Base-by-base conservation (phyloP, 35 echinoderm and acorn worm species). In the Heliocidaris tuberculata region DNA sequence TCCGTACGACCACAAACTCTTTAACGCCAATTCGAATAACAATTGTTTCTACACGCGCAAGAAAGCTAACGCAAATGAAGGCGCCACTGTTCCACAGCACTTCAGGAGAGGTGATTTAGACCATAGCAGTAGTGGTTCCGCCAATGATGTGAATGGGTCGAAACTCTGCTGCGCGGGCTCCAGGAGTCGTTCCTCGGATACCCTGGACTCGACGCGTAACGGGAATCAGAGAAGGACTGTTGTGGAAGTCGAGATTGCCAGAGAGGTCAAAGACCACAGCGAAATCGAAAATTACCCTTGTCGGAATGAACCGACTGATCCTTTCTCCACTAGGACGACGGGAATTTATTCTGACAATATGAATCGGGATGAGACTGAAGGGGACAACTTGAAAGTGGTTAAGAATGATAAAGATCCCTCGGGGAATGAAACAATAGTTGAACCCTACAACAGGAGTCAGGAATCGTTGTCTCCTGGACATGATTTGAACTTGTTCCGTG, bases 111-210 rank as follows among this genome's bases (percentile, higher is more conserved):
- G 47, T 31, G 50, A 59, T 48, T 49, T 13, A 48, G 50, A 52
- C 31, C 29, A 48, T n/a, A 93, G 91, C 91, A 93, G 47, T 24
- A 49, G 29, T 59, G 48, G 91, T n/a, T 93, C 91, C 6, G 10
- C 91, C 17, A 49, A 93, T 59, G 91, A 93, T 31, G 91, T 93
- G 0, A 93, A 29, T 59, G 50, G 91, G 11, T 93, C 91, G 9
- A 93, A 93, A 42, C 48, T 93, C 50, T 93, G 91, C 24, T 93
- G 91, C 13, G 48, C 48, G 13, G 50, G 31, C 31, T 52, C 91
- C 10, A 93, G 48, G 48, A 89, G 87, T 30, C 19, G 31, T 21
- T 89, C 87, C 6, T 89, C 87, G 31, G 87, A 89, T 30, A 78
- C 21, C 27, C 19, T 78, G 21, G 87, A 89, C 31, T 3, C 31